Base-by-base conservation (phyloP, 2,113 vertebrate genomes). In the Tragelaphus scriptus region DNA sequence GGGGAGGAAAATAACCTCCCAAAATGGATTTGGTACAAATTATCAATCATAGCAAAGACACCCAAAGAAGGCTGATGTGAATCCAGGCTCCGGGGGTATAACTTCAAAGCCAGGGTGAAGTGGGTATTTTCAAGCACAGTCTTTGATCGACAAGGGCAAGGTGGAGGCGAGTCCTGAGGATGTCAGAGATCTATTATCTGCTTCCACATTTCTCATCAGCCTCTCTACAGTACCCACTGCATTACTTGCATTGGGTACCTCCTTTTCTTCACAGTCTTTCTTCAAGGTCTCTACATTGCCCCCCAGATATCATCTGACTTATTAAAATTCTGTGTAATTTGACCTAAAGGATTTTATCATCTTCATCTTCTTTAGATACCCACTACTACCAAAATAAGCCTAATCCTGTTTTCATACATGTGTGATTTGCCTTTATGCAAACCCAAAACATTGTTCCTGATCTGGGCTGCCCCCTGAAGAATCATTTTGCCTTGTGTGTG, bases 1-100 rank as follows among this genome's bases (percentile, higher is more conserved):
- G 2, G 49, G 94, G 98, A 98, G 98, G 98, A 98, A 98, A 98
- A 97, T 95, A 95, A 87, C 84, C 86, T 97, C 93, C 86, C 84
- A 17, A 97, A 97, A 98, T 96, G 95, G 59, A 98, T 98, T 96
- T 63, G 91, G 93, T 89, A 58, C 91, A 95, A 98, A 98, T 98
- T 98, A 98, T 98, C 98, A 97, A 97, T 98, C 95, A 98, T 25
- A 92, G 77, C 25, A 95, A 92, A 97, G 97, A 96, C 95, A 96
- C 51, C 84, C 68, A 26, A 88, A 49, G 96, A 91, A 94, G 96
- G 97, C 90, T 86, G 71, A 96, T 88, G 79, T 93, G 93, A 97
- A 95, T 97, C 49, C 23, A 32, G 68, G 75, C 53, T 81, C 85
- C 40, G 4, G 49, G 36, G 84, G 96, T 32, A 59, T 4, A 77